phyloP scores from a whole-genome alignment of 2,888 invertebrate genomes.

The Oscheius sp. region DNA sequence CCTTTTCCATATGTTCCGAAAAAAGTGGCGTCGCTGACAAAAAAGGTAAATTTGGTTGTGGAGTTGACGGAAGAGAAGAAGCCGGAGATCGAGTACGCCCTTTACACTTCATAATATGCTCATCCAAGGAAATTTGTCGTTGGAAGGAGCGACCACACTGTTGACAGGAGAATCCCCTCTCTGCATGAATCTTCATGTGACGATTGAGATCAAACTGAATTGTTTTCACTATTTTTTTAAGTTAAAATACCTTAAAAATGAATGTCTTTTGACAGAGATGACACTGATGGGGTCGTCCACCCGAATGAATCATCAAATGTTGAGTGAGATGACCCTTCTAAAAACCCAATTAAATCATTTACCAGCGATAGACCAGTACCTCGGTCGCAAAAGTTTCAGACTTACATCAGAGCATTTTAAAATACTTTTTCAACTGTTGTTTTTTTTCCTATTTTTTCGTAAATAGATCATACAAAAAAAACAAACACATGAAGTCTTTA shows the following conservation, averaged over 20 bases:
- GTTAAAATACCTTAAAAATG: no score
- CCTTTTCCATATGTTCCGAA: constrained; percentile 44
- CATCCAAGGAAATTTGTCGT: constrained; percentile 59
- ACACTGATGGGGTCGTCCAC: constrained; percentile 67
- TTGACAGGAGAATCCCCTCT: constrained; percentile 63
- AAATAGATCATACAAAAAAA: no score
- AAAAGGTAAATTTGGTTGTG: constrained; percentile 5
- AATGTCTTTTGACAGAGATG: constrained; percentile 69
- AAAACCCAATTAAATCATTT: constrained; percentile 37
- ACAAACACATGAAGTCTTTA: no score
- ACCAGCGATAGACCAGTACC: no score
- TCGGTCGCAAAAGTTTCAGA: no score
- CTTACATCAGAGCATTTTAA: no score
- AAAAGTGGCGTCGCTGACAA: constrained; percentile 22
- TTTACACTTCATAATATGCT: constrained; percentile 64
- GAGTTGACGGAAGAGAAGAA: background rate
- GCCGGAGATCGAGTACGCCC: constrained; percentile 32
- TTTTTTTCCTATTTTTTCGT: no score
- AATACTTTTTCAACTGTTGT: no score
- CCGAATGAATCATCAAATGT: constrained; percentile 70
- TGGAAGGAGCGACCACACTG: constrained; percentile 65
- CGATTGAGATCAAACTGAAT: constrained; percentile 67
- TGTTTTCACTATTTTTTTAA: no score
- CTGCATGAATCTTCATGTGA: constrained; percentile 70
- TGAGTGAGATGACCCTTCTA: constrained; percentile 71